Conservation (phyloP, 2,113 vertebrate genomes). For the Sciurus niger region DNA sequence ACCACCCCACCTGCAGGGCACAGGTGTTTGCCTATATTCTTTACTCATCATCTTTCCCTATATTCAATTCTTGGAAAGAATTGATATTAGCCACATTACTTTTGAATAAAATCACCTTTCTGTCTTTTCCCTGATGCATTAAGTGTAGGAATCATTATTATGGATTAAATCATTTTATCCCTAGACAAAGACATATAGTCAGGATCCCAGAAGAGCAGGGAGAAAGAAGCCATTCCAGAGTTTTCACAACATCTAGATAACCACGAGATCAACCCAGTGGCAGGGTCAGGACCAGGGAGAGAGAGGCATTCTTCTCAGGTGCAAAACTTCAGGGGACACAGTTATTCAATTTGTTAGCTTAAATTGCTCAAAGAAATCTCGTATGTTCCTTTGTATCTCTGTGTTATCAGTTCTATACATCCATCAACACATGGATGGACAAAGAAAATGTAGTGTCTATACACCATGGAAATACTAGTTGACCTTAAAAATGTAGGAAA, state of each 20-base stretch:
- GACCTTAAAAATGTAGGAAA: neutral
- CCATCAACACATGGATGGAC: neutral
- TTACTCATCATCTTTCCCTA: conserved; percentile 12
- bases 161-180: neutral
- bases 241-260: neutral
- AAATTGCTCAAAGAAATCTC: neutral
- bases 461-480: neutral
- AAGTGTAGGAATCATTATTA: neutral
- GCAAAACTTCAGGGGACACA: neutral
- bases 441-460: neutral
- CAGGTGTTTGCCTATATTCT: neutral
- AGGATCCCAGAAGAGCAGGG: neutral
- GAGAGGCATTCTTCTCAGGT: neutral
- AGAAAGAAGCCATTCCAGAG: neutral
- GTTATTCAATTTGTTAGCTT: neutral
- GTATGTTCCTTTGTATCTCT: neutral
- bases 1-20: no score
- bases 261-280: neutral
- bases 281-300: neutral
- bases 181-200: neutral
- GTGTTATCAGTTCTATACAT: neutral
- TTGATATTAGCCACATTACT: conserved; percentile 2
- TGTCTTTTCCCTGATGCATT: neutral
- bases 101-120: neutral
- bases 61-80: conserved; percentile 10